Conservation (phyloP, 2,113 vertebrate genomes). For the Meriones unguiculatus region DNA sequence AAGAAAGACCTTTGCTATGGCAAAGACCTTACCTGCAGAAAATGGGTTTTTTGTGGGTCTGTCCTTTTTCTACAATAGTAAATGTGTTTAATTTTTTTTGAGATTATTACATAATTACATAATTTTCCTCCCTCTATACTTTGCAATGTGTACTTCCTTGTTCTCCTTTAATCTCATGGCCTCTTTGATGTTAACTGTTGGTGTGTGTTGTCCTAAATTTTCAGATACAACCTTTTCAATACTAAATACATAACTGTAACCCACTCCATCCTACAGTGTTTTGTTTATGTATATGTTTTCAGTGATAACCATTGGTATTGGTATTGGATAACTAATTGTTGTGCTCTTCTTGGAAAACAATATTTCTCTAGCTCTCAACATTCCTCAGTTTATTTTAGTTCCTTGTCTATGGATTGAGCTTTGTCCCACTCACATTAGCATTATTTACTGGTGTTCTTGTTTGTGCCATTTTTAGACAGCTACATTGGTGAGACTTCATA, state of each 20-base stretch:
- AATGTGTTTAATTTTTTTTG: background rate
- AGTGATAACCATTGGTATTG: background rate
- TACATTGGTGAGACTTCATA: background rate
- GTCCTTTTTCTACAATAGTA: constrained; percentile 6
- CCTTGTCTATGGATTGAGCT: background rate
- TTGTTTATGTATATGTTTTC: background rate
- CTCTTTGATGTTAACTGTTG: background rate
- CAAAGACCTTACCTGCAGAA: background rate
- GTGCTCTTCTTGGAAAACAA: background rate
- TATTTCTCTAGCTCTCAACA: background rate
- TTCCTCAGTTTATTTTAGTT: background rate
- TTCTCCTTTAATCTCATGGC: background rate
- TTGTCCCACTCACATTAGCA: background rate
- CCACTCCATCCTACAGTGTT: background rate
- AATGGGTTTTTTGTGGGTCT: background rate
- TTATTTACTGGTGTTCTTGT: background rate
- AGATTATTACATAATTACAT: background rate
- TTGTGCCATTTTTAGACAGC: background rate
- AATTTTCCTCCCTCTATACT: background rate
- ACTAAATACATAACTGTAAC: background rate
- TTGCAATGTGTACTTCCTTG: background rate
- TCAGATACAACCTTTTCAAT: background rate
- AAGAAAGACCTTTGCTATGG: background rate
- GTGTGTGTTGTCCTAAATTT: background rate
- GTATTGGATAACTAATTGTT: background rate